Conservation (phyloP, 2,797 vertebrate species). For the Scyliorhinus canicula region DNA sequence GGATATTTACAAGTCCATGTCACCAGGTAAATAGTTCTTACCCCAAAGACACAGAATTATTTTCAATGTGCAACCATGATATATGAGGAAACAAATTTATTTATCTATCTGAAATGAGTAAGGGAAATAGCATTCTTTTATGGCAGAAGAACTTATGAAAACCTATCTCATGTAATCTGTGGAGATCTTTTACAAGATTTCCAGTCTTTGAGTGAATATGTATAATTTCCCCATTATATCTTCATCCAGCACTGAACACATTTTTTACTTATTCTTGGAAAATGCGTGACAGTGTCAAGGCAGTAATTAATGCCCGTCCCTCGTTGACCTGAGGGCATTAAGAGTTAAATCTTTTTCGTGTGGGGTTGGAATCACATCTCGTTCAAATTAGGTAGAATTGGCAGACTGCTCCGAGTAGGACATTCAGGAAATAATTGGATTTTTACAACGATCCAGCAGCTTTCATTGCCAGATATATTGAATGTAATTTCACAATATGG, state of each 20-base stretch:
- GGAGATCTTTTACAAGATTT: too few species aligned
- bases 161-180: too few species aligned
- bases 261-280: background rate
- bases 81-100: too few species aligned
- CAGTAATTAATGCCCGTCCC: constrained; percentile 10
- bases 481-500: constrained; percentile 10
- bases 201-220: too few species aligned
- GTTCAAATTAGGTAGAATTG: background rate
- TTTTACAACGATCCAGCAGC: background rate
- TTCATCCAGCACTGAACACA: background rate
- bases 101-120: too few species aligned
- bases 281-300: background rate
- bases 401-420: background rate
- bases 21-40: too few species aligned
- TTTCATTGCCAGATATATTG: constrained; percentile 16
- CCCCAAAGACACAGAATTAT: too few species aligned
- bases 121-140: too few species aligned
- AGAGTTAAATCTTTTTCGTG: background rate
- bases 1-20: too few species aligned
- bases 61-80: too few species aligned
- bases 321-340: background rate
- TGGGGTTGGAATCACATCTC: background rate
- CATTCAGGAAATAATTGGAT: constrained; percentile 12
- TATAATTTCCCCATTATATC: background rate
- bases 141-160: too few species aligned